Evolutionary conservation across 2,797 vertebrate genomes (phyloP), one percentile per base, ranked within the genome.

Genomic region (Microctenopoma stevenorrisi): DNA sequence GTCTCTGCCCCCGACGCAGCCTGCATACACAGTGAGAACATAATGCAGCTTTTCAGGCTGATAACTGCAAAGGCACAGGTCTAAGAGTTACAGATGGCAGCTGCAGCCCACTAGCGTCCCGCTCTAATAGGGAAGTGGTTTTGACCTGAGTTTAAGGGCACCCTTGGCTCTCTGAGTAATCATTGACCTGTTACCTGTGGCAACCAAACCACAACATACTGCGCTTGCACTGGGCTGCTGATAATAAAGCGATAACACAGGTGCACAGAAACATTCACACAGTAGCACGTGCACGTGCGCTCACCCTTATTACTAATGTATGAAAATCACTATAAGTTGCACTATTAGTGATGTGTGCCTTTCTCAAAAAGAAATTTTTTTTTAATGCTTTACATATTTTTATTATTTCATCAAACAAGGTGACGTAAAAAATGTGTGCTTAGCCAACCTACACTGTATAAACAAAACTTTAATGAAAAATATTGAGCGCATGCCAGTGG

Each of bases 131-230:
- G 79, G 87, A 87, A 86, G 84, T 78, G 66, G 40, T 16, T 74
- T 60, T 89, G 91, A 93, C 92, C 90, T 66, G 73, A 67, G 70
- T 58, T 38, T 82, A 72, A 93, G 92, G 92, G 92, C 90, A 89
- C 83, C 66, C 74, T 73, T 25, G 44, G 79, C 76, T 82, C 60
- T 78, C 72, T 81, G 58, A 81, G 83, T 93, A 94, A 93, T 94
- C 86, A 93, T 93, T 94, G 77, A 93, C 91, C 76, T 72, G 87
- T 88, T 86, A 87, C 91, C 88, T 83, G 86, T 77, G 81, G 91
- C 86, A 90, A 89, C 86, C 33, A 44, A 65, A 64, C 75, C 64
- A 66, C 81, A 86, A 82, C 80, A 88, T 69, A 81, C 86, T 73
- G 83, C 79, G 83, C 82, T 44, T 35, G 56, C 72, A 37, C 64